Conservation (phyloP, 2,888 invertebrate genomes). For the Cantharis nigra region DNA sequence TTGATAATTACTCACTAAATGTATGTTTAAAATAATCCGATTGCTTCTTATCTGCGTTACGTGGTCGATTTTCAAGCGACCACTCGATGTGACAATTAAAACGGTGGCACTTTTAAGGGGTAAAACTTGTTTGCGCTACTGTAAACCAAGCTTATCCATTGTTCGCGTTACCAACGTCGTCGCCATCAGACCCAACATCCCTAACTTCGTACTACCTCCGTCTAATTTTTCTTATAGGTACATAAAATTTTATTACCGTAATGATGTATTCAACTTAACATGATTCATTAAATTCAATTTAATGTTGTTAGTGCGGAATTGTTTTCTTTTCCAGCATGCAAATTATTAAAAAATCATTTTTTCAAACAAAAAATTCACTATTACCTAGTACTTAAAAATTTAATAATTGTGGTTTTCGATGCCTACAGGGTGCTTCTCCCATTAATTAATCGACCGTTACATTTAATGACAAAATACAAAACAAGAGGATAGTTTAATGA, state of each 20-base stretch:
- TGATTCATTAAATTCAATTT: background rate
- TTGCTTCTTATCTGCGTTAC: background rate
- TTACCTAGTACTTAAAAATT: background rate
- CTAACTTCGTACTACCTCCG: background rate
- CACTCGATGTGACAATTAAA: background rate
- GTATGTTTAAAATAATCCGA: background rate
- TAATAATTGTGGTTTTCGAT: background rate
- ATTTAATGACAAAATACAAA: background rate
- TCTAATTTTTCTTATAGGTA: background rate
- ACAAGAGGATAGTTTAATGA: background rate
- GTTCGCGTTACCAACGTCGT: background rate
- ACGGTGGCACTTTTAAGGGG: background rate
- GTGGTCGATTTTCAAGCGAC: background rate
- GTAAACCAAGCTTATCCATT: conserved; percentile 2
- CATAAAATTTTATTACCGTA: background rate
- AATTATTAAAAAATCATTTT: background rate
- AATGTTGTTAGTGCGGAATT: background rate
- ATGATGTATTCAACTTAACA: background rate
- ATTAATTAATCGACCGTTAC: background rate
- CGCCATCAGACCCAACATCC: background rate
- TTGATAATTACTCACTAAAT: background rate
- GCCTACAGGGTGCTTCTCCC: background rate
- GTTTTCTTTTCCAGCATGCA: background rate
- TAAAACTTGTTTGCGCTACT: background rate
- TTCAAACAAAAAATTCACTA: background rate